phyloP scores from a whole-genome alignment of 2,797 vertebrate species.

The Clarias fuscus region DNA sequence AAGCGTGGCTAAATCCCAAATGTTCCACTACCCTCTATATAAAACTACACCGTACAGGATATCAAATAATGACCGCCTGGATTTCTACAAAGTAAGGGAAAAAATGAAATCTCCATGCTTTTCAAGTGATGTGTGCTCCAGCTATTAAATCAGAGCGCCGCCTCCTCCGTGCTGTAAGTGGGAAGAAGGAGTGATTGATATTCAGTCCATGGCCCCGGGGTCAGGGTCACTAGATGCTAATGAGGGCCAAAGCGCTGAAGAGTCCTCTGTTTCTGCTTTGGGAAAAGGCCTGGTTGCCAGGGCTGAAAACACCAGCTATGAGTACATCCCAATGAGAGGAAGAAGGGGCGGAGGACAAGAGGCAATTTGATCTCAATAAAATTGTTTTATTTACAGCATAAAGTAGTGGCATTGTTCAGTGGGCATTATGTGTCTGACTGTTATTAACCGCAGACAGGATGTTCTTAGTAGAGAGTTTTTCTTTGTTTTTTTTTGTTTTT shows the following conservation, averaged over 20 bases:
- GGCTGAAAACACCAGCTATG: conserved; percentile 71
- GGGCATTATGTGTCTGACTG: conserved; percentile 36
- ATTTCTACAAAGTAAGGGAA: neutral
- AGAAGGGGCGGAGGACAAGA: conserved; percentile 47
- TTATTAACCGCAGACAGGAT: conserved; percentile 37
- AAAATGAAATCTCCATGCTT: conserved; percentile 11
- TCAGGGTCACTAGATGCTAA: conserved; percentile 73
- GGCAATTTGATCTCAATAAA: conserved; percentile 56
- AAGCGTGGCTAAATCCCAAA: neutral
- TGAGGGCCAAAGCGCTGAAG: conserved; percentile 66
- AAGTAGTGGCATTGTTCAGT: conserved; percentile 73
- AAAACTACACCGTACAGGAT: neutral
- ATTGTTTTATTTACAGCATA: conserved; percentile 71
- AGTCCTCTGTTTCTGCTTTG: conserved; percentile 74
- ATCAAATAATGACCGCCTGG: neutral
- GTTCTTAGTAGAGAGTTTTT: conserved; percentile 34
- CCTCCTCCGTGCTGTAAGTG: conserved; percentile 31
- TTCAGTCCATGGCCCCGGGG: conserved; percentile 65
- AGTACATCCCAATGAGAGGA: conserved; percentile 58
- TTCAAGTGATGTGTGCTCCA: neutral
- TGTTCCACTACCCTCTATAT: neutral
- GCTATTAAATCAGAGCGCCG: conserved; percentile 30
- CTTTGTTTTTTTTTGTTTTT: conserved; percentile 7
- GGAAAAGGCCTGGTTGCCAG: conserved; percentile 76
- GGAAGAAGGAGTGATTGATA: conserved; percentile 59